These are phyloP conservation scores for Drosophila longiperda DNA, from an alignment of 2,888 invertebrate genomes.

Conservation along the genomic window DNA sequence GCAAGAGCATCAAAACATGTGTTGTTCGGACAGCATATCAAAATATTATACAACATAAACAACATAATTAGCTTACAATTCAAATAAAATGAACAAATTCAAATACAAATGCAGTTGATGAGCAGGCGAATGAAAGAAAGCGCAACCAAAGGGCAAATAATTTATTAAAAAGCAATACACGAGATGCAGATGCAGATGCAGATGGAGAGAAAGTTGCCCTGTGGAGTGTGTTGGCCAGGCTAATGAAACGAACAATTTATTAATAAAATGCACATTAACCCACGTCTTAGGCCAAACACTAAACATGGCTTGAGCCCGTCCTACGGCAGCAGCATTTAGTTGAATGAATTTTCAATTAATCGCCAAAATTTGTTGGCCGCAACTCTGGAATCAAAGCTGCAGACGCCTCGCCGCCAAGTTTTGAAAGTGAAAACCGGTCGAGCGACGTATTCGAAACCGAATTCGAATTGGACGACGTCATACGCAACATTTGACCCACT, in stretches of 20 bases:
- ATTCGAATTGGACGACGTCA: slow-evolving; percentile 51
- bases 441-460: slow-evolving; percentile 36
- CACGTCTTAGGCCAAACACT: slow-evolving; percentile 57
- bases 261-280: slow-evolving; percentile 77
- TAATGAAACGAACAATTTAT: slow-evolving; percentile 78
- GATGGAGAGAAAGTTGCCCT: slow-evolving; percentile 69
- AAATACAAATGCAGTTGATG: slow-evolving; percentile 24
- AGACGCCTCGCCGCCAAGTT: slow-evolving; percentile 59
- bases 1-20: slow-evolving; percentile 62
- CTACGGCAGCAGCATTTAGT: slow-evolving; percentile 56
- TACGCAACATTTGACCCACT: slow-evolving; percentile 75
- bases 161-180: slow-evolving; percentile 63
- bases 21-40: slow-evolving; percentile 60
- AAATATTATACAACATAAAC: slow-evolving; percentile 76
- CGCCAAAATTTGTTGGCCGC: slow-evolving; percentile 61
- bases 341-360: slow-evolving; percentile 78
- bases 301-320: slow-evolving; percentile 14
- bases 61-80: slow-evolving; percentile 71
- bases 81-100: slow-evolving; percentile 50
- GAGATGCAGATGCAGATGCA: slow-evolving; percentile 52
- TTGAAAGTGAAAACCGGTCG: slow-evolving; percentile 72
- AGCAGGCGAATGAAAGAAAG: slow-evolving; percentile 55
- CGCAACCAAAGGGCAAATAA: slow-evolving; percentile 62
- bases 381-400: slow-evolving; percentile 42
- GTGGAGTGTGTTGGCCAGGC: slow-evolving; percentile 29